Conservation (phyloP, 2,113 vertebrate genomes). For the Neogobius melanostomus region DNA sequence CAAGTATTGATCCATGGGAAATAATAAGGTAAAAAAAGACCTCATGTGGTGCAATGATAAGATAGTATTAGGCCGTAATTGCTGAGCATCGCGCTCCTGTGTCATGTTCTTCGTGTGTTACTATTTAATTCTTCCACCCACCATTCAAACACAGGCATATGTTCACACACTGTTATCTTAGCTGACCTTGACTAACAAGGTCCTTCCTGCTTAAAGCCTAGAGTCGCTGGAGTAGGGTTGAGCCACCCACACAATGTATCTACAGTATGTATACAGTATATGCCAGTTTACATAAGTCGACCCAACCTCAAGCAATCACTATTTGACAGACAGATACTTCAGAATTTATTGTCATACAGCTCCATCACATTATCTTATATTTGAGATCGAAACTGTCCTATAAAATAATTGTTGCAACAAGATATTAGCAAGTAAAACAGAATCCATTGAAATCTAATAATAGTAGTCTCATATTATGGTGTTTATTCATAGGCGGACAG, state of each 20-base stretch:
- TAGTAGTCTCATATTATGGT: not conserved
- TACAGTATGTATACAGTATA: not conserved
- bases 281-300: not conserved
- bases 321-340: not conserved
- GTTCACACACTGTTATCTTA: not conserved
- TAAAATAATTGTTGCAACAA: no score
- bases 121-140: not conserved
- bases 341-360: no score
- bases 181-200: not conserved
- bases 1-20: no score
- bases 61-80: no score
- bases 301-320: not conserved
- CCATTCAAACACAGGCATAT: not conserved
- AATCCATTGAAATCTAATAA: not conserved
- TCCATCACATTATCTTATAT: no score
- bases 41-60: no score
- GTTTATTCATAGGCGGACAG: constrained; percentile 15
- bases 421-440: not conserved
- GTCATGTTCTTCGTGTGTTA: not conserved
- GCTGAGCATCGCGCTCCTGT: no score
- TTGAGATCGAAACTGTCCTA: no score
- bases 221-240: not conserved
- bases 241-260: no score
- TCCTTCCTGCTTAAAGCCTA: not conserved
- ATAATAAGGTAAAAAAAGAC: no score